Evolutionary conservation across 2,888 invertebrate species (phyloP), one percentile per base, ranked within the genome.

Genomic region (Dinocampus coccinellae): DNA sequence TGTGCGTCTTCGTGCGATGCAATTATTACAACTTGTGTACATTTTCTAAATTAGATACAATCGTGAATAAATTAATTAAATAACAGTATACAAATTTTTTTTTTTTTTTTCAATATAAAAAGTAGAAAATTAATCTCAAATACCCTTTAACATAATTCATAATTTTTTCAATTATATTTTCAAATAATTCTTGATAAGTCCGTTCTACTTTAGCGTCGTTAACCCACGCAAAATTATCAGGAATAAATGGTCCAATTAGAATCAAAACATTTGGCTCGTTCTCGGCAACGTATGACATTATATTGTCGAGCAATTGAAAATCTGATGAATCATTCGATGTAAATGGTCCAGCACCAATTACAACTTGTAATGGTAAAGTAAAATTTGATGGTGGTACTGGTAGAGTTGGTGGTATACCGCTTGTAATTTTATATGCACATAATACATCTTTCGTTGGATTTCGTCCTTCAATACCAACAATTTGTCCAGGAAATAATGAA

Each of bases 211-310:
- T 86, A 72, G 91, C 90, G 71, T 92, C 91, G 52, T 85, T 88
- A n/a, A 94, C 89, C 70, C 91, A 89, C 13, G 90, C 87, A 85
- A 94, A 93, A 24, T 91, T 90, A 42, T 52, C 63, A 10, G 97
- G 96, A 66, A 97, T 85, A 84, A 97, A 95, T 0, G 97, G 97
- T 0, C 98, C 97, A 11, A 93, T 91, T 80, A 98, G 88, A 74
- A 98, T 91, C 47, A 95, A 90, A 22, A 97, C 88, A 85, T 97
- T 93, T 0, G 97, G 97, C 78, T 90, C 90, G 75, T 93, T 90
- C 13, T 91, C 89, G 69, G 88, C 88, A 0, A 96, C 91, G 81
- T 93, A 92, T 16, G 90, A 84, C 78, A 96, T 87, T 24, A 97
- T 89, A 81, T 96, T 95, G 79, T 92, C 91, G 42, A 97, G 88